phyloP scores from a whole-genome alignment of 2,888 invertebrate genomes.

The Eutolmus rufibarbis region DNA sequence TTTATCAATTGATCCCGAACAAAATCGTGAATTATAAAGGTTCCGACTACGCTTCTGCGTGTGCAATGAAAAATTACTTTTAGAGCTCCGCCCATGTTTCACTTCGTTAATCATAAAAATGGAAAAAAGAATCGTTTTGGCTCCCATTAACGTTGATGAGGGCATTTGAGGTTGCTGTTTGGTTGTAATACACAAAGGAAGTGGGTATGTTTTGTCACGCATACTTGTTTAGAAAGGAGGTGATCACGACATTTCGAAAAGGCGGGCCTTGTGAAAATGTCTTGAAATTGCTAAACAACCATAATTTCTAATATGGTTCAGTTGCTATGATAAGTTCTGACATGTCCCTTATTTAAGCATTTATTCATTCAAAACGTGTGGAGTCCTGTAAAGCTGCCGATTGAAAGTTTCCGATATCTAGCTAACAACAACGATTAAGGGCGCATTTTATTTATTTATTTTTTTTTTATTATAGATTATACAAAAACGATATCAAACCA shows the following conservation, averaged over 20 bases:
- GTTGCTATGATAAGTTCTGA: conserved; percentile 1
- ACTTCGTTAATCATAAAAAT: conserved; percentile 39
- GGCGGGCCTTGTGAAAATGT: neutral
- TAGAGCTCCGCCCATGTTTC: conserved; percentile 39
- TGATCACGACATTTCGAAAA: conserved; percentile 23
- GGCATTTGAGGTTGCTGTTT: conserved; percentile 30
- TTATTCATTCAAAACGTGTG: neutral
- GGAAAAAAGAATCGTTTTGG: conserved; percentile 29
- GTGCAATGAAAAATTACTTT: neutral
- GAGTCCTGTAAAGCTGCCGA: neutral
- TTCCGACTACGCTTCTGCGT: neutral
- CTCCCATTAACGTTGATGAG: conserved; percentile 31
- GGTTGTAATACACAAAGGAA: conserved; percentile 33
- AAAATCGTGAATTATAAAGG: neutral
- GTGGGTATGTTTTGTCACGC: conserved; percentile 46
- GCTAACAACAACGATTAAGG: neutral
- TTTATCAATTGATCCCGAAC: neutral
- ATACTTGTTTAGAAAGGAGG: conserved; percentile 14
- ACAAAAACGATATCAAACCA: neutral
- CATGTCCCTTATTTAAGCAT: neutral
- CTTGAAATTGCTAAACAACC: conserved; percentile 26
- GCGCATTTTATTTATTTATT: neutral
- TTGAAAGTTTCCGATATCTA: neutral
- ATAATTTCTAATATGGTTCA: conserved; percentile 32
- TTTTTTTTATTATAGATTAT: neutral